Base-by-base conservation (phyloP, 2,888 invertebrate species). In the Rotaria sp. region DNA sequence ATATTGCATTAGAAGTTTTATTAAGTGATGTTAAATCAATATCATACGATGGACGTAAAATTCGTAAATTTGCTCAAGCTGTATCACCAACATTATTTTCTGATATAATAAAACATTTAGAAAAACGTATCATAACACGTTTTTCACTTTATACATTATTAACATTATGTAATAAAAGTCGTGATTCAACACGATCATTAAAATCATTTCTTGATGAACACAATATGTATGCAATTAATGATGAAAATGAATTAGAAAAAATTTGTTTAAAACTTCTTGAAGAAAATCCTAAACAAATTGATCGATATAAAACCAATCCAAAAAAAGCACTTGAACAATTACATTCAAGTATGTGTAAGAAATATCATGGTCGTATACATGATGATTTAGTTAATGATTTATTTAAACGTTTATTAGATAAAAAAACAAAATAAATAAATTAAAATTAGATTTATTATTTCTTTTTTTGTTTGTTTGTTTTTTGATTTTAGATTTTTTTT, bases 201-300 rank as follows among this genome's bases (percentile, higher is more conserved):
- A 15, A 86, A 30, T 75, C 84, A 24, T 45, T 86, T 41, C 75
- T 75, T 24, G 35, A 84, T 35, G 85, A 86, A 30, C 75, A 86
- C 45, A 67, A 85, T 85, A n/a, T 86, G 55, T 75, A 74, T 85
- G 75, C 75, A 21, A 84, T 86, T 0, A 50, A n/a, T 1, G 86
- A 86, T 85, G 0, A 48, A 45, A 45, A 85, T 24, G 15, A 84
- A 30, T n/a, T 86, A 26, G 48, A 84, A 45, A 35, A n/a, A 30
- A 48, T 35, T 26, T 38, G 85, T 26, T 30, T 35, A 24, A 57
- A 86, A 48, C 11, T 85, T 21, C 52, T 85, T 35, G 52, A 86
- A 59, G 59, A 86, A 59, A 86, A 86, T 80, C 84, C 74, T 11
- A 86, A 86, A 85, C 52, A 55, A 35, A 57, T 52, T 1, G 55